Evolutionary conservation across 2,888 invertebrate genomes (phyloP), one percentile per base, ranked within the genome.

Genomic region (Gymnocheta viridis): DNA sequence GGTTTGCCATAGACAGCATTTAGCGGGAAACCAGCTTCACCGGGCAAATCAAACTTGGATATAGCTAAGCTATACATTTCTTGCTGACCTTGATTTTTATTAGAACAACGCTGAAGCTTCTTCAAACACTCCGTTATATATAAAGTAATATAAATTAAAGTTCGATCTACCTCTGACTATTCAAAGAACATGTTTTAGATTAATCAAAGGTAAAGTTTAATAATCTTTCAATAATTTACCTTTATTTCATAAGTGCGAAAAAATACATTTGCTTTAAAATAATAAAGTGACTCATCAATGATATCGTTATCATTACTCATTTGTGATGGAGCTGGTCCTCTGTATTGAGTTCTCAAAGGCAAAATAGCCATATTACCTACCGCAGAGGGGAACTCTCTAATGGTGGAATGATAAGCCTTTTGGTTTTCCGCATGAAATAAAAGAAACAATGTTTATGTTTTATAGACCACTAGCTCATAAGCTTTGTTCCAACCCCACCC

Each of bases 181-280:
- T 94, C 94, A 67, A 92, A 79, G 94, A 94, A 54, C 64, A 56
- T 64, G 12, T 73, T 41, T 6, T 10, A 29, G 0, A 51, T 49
- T 19, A 47, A 19, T 29, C 19, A 27, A 38, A 44, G 7, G 2
- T 7, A 27, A 19, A 7, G 5, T 3, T 22, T 1, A 38, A 44
- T 56, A 41, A 4, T 41, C n/a, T 27, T 0, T 6, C 0, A n/a
- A n/a, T 9, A 14, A 29, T 10, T 49, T 92, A 97, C 98, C 95
- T 99, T 99, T 82, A 99, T 98, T 93, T 99, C 99, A 92, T 99
- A 99, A 41, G 98, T 99, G 87, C 99, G 95, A 92, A 99, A 99
- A 93, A 99, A 99, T 0, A 99, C 98, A 93, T 99, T 99, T 0
- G 99, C 99, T 93, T 98, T 99, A 92, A 99, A 99, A 92, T 95